Base-by-base conservation (phyloP, 2,113 vertebrate genomes). In the Tricholaema leucomelas region DNA sequence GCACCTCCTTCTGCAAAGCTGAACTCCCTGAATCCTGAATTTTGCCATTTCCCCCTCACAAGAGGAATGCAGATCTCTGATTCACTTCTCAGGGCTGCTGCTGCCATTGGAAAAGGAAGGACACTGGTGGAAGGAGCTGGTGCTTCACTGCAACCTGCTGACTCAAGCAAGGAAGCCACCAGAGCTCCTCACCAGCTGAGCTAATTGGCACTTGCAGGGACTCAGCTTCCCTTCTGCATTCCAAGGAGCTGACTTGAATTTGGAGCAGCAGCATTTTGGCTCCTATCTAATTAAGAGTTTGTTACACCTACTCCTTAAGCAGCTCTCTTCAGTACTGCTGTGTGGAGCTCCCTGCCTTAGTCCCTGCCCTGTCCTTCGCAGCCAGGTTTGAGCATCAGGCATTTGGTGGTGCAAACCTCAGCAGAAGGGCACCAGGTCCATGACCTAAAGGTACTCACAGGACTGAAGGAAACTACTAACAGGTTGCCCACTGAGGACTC, bases 151-250 rank as follows among this genome's bases (percentile, higher is more conserved):
- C 84, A 11, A 28, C 0, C 24, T 66, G 91, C 91, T 91, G 81
- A 89, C 0, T 74, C 89, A 11, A 69, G 94, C 94, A 63, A 4
- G 70, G 75, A 56, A 36, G 76, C 69, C 85, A 54, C 42, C 52
- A 0, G 4, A 48, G 83, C 28, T 27, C 79, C 4, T 12, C 24
- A 25, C 15, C 84, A 85, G 79, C 85, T 31, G 63, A 3, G 38
- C 2, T 91, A 92, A 95, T 88, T 81, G 85, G 85, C 91, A 78
- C 85, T 24, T 79, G 73, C 7, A 65, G n/a, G 73, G 75, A 33
- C 18, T 40, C 81, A 0, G 73, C 92, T 95, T 92, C 95, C 66
- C 85, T 48, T 8, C 82, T 88, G 58, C 94, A 88, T 95, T 93
- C 94, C 95, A 75, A 0, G 3, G 1, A 58, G 90, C 85, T 95